These are phyloP conservation scores for Protobothrops flavoviridis DNA, from an alignment of 2,113 vertebrate genomes.

Conservation along the genomic window DNA sequence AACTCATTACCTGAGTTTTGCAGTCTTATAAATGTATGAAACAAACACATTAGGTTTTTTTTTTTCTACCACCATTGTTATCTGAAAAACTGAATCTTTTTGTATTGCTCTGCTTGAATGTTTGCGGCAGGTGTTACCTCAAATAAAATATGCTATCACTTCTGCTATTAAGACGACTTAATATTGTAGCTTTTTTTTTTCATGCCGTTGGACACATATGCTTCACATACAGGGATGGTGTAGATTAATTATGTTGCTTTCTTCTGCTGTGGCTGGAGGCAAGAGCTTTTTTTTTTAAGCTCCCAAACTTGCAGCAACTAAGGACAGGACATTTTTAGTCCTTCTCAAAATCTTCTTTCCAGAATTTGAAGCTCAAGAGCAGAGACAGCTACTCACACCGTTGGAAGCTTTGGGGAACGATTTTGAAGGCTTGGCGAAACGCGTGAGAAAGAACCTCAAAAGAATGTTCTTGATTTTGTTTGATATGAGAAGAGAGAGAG, in stretches of 20 bases:
- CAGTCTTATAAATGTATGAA: neutral
- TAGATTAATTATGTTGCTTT: neutral
- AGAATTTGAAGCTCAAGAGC: neutral
- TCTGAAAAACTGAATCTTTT: neutral
- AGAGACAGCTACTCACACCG: neutral
- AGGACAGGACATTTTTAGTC: neutral
- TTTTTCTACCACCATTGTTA: neutral
- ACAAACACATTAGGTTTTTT: neutral
- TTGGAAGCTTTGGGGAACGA: neutral
- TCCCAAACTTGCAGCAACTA: neutral
- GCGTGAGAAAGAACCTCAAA: too few species aligned
- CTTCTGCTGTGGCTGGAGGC: neutral
- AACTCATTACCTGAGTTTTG: neutral
- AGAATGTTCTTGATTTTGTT: too few species aligned
- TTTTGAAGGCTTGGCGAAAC: neutral
- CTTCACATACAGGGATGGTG: neutral
- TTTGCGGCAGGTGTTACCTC: neutral
- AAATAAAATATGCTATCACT: neutral
- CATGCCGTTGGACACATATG: neutral
- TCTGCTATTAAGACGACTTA: neutral
- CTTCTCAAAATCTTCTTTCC: neutral
- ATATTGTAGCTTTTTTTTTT: neutral
- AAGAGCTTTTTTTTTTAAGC: neutral
- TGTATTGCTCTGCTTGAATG: neutral
- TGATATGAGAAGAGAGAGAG: too few species aligned